phyloP scores from a whole-genome alignment of 2,113 vertebrate species.

The Tamias sibiricus region DNA sequence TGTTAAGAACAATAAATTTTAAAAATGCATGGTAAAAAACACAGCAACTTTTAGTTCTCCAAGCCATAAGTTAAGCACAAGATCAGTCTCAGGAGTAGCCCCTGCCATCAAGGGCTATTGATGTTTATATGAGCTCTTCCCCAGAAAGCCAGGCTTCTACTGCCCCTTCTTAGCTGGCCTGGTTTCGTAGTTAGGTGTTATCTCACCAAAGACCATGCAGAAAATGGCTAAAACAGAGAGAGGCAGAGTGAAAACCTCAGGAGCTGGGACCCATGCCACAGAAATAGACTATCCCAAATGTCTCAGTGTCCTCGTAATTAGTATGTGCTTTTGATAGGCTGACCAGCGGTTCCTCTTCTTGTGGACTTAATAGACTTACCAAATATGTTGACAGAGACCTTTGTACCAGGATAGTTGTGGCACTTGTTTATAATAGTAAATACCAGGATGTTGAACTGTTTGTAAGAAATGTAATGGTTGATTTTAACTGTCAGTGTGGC shows the following conservation, averaged over 20 bases:
- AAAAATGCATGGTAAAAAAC: not conserved
- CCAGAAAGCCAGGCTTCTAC: not conserved
- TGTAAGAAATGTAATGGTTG: not conserved
- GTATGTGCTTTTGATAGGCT: not conserved
- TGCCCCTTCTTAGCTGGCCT: not conserved
- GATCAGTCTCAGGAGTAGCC: not conserved
- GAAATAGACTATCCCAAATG: not conserved
- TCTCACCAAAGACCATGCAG: not conserved
- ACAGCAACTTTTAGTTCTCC: not conserved
- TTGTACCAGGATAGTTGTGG: not conserved
- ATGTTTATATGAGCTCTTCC: not conserved
- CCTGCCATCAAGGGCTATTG: not conserved
- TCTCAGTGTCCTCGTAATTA: not conserved
- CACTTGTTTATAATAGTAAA: not conserved
- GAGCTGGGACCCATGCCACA: not conserved
- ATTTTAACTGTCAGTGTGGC: not conserved
- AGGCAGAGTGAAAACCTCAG: not conserved
- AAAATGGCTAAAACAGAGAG: not conserved
- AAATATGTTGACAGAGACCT: not conserved
- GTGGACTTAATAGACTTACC: not conserved
- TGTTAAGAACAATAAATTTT: not conserved
- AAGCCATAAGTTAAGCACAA: not conserved
- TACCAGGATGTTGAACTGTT: not conserved
- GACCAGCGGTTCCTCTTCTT: not conserved
- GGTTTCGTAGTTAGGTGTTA: not conserved